A percentile compares a stretch with the other conserved stretches of the same genome.
Evolutionary conservation across 2,888 invertebrate species (phyloP).

Genomic region (Cryptophagus acutangulus): DNA sequence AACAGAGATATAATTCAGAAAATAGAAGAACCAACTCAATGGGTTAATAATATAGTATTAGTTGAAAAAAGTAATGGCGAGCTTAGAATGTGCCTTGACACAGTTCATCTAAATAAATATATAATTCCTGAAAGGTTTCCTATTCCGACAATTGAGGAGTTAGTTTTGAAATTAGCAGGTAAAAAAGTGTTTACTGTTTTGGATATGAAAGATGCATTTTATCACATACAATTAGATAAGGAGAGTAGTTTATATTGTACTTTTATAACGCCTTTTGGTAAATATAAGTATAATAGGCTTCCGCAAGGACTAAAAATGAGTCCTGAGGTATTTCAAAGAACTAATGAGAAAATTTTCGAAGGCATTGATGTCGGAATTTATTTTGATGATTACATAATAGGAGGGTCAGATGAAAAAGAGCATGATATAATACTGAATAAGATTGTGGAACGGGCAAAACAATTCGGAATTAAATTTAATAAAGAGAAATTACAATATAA

Average conservation of each 20-base stretch:
- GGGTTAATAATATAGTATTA: slow-evolving; percentile 18
- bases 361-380: slow-evolving; percentile 26
- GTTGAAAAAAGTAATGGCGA: slow-evolving; percentile 17
- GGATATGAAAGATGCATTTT: slow-evolving; percentile 28
- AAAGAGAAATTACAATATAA: slow-evolving; percentile 25
- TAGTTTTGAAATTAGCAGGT: slow-evolving; percentile 21
- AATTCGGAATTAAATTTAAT: slow-evolving; percentile 31
- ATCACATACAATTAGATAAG: slow-evolving; percentile 21
- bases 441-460: slow-evolving; percentile 23
- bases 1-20: slow-evolving; percentile 19
- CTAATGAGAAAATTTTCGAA: slow-evolving; percentile 23
- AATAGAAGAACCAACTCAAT: slow-evolving; percentile 19
- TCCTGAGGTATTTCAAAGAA: slow-evolving; percentile 26
- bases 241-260: slow-evolving; percentile 17
- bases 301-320: slow-evolving; percentile 20
- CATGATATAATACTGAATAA: slow-evolving; percentile 24
- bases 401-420: slow-evolving; percentile 20
- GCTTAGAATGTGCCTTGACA: slow-evolving; percentile 18
- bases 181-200: slow-evolving; percentile 28
- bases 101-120: slow-evolving; percentile 14
- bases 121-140: slow-evolving; percentile 14
- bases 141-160: slow-evolving; percentile 26
- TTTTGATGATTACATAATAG: slow-evolving; percentile 30
- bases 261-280: slow-evolving; percentile 27
- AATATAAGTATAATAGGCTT: slow-evolving; percentile 19